Conservation (phyloP, 2,113 vertebrate species). For the Neopipo cinnamomea region DNA sequence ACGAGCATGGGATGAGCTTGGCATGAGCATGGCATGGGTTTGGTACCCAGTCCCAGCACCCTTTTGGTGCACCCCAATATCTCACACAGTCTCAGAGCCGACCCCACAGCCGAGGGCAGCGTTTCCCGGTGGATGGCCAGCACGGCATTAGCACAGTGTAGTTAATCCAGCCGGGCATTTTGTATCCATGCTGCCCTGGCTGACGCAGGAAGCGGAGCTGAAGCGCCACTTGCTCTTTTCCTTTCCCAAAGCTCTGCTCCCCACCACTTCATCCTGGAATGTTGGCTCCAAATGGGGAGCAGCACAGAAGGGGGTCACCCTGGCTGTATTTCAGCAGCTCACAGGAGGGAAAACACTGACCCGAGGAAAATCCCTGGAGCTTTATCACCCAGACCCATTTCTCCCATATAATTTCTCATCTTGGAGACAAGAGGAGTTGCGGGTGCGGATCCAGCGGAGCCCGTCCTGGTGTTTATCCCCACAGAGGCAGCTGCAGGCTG, state of each 20-base stretch:
- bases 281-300: background rate
- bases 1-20: fast-evolving
- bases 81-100: fast-evolving
- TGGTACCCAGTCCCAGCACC: background rate
- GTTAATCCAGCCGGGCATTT: background rate
- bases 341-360: background rate
- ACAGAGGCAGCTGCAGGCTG: background rate
- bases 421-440: background rate
- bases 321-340: background rate
- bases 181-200: background rate
- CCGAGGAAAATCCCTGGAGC: background rate
- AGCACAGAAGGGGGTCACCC: fast-evolving
- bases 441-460: fast-evolving
- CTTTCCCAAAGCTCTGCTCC: background rate
- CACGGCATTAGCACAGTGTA: background rate
- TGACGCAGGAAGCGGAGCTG: background rate
- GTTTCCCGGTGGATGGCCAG: background rate
- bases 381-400: background rate
- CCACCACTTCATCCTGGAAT: background rate
- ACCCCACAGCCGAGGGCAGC: fast-evolving
- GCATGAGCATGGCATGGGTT: fast-evolving
- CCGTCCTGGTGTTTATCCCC: background rate
- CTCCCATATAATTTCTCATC: background rate
- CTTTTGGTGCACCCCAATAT: background rate
- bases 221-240: background rate